Evolutionary conservation across 1,140 invertebrate species (phyloP), one percentile per base, ranked within the genome.

Genomic region (Acyrthosiphon pisum): DNA sequence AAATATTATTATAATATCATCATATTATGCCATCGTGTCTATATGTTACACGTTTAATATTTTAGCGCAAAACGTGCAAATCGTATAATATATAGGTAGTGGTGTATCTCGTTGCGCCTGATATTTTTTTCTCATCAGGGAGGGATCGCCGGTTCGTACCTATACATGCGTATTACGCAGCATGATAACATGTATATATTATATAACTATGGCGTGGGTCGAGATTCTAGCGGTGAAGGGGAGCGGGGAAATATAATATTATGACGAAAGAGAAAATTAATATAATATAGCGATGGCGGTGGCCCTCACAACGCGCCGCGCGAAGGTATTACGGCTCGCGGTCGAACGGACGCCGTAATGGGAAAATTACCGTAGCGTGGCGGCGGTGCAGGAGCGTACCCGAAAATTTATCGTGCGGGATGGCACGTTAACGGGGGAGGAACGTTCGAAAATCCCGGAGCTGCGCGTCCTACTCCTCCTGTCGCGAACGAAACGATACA

Each of bases 301-400:
- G 87, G 30, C 11, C 60, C 60, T 76, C 30, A 22, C 30, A 76
- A 76, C 26, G 44, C 41, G 44, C 41, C 26, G 44, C 41, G 84
- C 86, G 26, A 88, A 88, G 86, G 86, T 88, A 88, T 88, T 89
- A 89, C n/a, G 48, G 23, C 53, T 89, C 88, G 88, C 88, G 53
- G 88, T 90, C 88, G 88, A 90, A 60, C 50, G 88, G 88, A 60
- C 88, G 1, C 37, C 35, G 88, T 90, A 90, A 90, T 90, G 88
- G 88, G 88, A 90, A 90, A 90, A 90, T 90, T 90, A 90, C 88
- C 87, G 87, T 89, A 89, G 87, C 87, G 87, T 89, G 37, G 50
- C n/a, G 22, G 9, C n/a, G n/a, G 86, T 9, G 46, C 48, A n/a
- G n/a, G 30, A 50, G 7, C n/a, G 87, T 88, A 8, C 48, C 87